Conservation (phyloP, 2,113 vertebrate genomes). For the Calypte anna region DNA sequence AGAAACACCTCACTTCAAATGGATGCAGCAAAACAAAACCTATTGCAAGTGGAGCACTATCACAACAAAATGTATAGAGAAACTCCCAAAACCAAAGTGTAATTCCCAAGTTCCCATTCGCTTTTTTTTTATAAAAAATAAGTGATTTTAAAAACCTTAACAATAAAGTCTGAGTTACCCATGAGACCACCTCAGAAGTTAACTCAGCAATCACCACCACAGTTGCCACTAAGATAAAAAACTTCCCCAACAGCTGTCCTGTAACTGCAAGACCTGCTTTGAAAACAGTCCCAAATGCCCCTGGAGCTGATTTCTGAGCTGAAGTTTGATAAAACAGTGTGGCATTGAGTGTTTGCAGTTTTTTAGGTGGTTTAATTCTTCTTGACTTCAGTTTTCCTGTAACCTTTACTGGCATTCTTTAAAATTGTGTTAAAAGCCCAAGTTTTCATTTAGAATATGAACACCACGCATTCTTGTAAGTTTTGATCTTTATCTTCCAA, state of each 20-base stretch:
- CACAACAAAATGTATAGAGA: background rate
- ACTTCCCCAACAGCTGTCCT: background rate
- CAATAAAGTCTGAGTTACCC: background rate
- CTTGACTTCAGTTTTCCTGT: background rate
- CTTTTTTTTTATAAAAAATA: background rate
- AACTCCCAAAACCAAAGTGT: background rate
- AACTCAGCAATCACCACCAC: accelerated
- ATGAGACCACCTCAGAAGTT: background rate
- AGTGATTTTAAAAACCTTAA: background rate
- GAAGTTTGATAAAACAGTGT: background rate
- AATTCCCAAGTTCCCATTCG: too few species aligned
- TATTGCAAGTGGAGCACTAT: background rate
- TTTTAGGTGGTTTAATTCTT: background rate
- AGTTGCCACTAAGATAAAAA: background rate
- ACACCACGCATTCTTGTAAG: background rate
- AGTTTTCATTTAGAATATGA: background rate
- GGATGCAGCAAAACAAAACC: background rate
- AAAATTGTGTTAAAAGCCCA: background rate
- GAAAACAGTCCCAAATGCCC: background rate
- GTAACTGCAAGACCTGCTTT: background rate
- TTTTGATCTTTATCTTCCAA: background rate
- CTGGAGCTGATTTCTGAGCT: background rate
- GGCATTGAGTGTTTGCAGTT: accelerated
- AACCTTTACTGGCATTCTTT: background rate
- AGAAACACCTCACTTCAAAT: background rate